Evolutionary conservation across 2,888 invertebrate species (phyloP).

Genomic region (Sericinus montela): DNA sequence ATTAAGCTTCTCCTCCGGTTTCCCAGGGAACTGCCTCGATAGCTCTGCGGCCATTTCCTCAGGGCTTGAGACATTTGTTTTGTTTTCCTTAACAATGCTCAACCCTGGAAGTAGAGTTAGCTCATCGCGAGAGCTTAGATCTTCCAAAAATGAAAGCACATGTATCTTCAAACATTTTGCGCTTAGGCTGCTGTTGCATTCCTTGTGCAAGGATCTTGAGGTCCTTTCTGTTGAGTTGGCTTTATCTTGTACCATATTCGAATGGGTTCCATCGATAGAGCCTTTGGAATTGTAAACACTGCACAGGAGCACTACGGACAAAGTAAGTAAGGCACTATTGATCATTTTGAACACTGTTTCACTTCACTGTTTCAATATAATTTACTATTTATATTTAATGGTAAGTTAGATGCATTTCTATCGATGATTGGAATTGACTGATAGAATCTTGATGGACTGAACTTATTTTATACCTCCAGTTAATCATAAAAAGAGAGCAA

Average conservation of each 20-base stretch:
- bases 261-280: slow-evolving; percentile 49
- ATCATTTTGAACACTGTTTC: slow-evolving; percentile 49
- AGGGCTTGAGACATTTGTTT: slow-evolving; percentile 58
- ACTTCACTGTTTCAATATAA: slow-evolving; percentile 12
- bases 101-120: slow-evolving; percentile 86
- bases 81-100: slow-evolving; percentile 84
- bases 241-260: slow-evolving; percentile 33
- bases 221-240: slow-evolving; percentile 39
- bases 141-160: slow-evolving; percentile 86
- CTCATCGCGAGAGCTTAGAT: slow-evolving; percentile 84
- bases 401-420: slow-evolving; percentile 45
- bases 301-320: slow-evolving; percentile 43
- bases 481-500: slow-evolving; percentile 45
- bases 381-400: slow-evolving; percentile 11
- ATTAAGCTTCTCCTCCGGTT: slow-evolving; percentile 86
- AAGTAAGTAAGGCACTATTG: slow-evolving; percentile 37
- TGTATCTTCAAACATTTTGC: slow-evolving; percentile 89
- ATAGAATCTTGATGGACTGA: slow-evolving; percentile 36
- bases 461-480: slow-evolving; percentile 62
- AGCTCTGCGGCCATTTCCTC: slow-evolving; percentile 84
- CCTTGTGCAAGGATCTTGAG: slow-evolving; percentile 60
- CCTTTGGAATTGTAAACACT: slow-evolving; percentile 36
- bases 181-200: slow-evolving; percentile 70
- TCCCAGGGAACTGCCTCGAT: slow-evolving; percentile 87
- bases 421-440: slow-evolving; percentile 46